phyloP scores from a whole-genome alignment of 2,888 invertebrate species.

The Eueremaeus valkanovi region DNA sequence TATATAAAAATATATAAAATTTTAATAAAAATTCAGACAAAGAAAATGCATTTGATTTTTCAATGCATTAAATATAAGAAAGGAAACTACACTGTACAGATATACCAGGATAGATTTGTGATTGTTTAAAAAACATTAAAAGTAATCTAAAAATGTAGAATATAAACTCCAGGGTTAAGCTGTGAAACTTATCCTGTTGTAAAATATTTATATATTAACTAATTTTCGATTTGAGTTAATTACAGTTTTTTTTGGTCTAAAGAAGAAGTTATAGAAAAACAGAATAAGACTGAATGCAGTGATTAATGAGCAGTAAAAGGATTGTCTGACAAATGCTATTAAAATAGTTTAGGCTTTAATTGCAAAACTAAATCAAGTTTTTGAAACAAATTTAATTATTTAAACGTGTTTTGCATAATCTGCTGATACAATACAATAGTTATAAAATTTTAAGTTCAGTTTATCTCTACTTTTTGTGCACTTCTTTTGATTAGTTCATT shows the following conservation, averaged over 20 bases:
- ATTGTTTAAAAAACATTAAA: too few species aligned
- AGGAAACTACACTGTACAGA: too few species aligned
- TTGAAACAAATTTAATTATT: background rate
- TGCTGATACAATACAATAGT: background rate
- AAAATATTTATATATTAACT: background rate
- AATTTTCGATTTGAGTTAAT: background rate
- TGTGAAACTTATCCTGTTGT: too few species aligned
- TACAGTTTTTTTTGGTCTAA: background rate
- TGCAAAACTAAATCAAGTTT: background rate
- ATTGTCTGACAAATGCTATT: background rate
- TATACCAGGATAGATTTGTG: too few species aligned
- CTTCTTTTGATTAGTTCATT: background rate
- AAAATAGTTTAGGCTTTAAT: background rate
- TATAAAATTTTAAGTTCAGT: too few species aligned
- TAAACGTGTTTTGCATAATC: conserved; percentile 7
- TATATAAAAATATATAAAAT: too few species aligned
- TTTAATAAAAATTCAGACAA: too few species aligned
- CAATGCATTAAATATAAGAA: too few species aligned
- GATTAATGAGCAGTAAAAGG: background rate
- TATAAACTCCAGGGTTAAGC: too few species aligned
- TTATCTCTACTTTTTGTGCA: background rate
- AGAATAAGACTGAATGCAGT: background rate
- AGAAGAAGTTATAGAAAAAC: too few species aligned
- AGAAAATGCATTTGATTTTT: too few species aligned
- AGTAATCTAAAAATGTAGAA: too few species aligned